A percentile compares a stretch with the other conserved stretches of the same genome.
phyloP scores from a whole-genome alignment of 1,140 invertebrate genomes.

The Cyphomyrmex costatus region DNA sequence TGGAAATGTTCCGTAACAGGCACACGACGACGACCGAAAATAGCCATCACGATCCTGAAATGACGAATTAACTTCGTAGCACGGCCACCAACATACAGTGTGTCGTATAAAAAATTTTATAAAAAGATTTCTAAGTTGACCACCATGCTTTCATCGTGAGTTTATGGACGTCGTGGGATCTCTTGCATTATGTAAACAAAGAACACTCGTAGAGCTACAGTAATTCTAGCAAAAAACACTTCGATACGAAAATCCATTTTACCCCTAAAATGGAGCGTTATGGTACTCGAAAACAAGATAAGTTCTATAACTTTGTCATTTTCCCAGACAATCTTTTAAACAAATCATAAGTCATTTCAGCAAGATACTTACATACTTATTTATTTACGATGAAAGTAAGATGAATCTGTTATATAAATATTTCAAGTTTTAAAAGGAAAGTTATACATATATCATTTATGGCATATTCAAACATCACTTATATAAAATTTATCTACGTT shows the following conservation, averaged over 20 bases:
- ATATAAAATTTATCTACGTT: conserved; percentile 3
- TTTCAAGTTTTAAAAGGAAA: not conserved
- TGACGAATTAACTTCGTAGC: conserved; percentile 39
- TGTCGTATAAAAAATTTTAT: conserved; percentile 30
- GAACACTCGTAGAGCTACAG: not conserved
- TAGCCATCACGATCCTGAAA: conserved; percentile 11
- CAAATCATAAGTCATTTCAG: conserved; percentile 5
- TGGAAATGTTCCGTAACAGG: conserved; percentile 28
- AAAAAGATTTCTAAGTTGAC: conserved; percentile 31
- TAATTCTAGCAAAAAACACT: conserved; percentile 26
- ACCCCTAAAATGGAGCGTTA: conserved; percentile 13
- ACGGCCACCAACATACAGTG: not conserved
- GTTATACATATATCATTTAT: too few species aligned
- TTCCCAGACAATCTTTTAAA: not conserved
- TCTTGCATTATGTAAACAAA: not conserved
- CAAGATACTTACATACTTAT: not conserved
- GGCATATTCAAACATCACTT: too few species aligned
- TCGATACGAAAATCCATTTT: conserved; percentile 25
- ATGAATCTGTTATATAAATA: not conserved
- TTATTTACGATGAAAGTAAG: conserved; percentile 8
- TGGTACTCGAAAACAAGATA: conserved; percentile 23
- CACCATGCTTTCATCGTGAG: not conserved
- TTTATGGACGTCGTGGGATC: conserved; percentile 44
- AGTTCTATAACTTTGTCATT: not conserved
- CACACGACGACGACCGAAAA: conserved; percentile 17